These are phyloP conservation scores for Hystrix cristata DNA, from an alignment of 2,113 vertebrate species.

Conservation along the genomic window DNA sequence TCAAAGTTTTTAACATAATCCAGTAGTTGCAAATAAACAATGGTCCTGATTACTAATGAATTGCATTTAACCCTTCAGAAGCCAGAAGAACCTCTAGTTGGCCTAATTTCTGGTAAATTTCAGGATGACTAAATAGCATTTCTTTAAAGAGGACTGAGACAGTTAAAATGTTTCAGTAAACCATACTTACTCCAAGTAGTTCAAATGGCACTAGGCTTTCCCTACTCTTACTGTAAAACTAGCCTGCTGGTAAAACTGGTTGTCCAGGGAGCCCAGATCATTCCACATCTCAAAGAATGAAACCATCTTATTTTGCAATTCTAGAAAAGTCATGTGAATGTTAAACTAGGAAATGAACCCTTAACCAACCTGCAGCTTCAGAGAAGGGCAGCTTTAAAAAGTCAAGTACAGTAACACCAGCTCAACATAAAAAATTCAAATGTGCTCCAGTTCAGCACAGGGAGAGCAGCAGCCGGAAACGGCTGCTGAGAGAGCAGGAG, in stretches of 20 bases:
- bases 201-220: not conserved
- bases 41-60: slow-evolving; percentile 61
- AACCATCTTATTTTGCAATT: not conserved
- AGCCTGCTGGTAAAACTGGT: not conserved
- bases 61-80: slow-evolving; percentile 49
- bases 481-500: slow-evolving; percentile 21
- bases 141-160: slow-evolving; percentile 46
- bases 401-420: not conserved
- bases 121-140: slow-evolving; percentile 53
- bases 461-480: slow-evolving; percentile 24
- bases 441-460: slow-evolving; percentile 55
- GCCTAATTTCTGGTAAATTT: slow-evolving; percentile 63
- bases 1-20: slow-evolving; percentile 49
- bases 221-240: not conserved
- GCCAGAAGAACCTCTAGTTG: slow-evolving; percentile 12
- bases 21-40: slow-evolving; percentile 70
- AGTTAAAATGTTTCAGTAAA: slow-evolving; percentile 58
- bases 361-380: not conserved
- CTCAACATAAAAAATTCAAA: slow-evolving; percentile 38
- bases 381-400: slow-evolving; percentile 42
- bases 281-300: slow-evolving; percentile 14
- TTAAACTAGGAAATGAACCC: not conserved
- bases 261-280: not conserved
- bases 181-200: not conserved
- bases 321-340: not conserved